These are phyloP conservation scores for Staurois parvus DNA, from an alignment of 2,797 vertebrate species.

Conservation along the genomic window DNA sequence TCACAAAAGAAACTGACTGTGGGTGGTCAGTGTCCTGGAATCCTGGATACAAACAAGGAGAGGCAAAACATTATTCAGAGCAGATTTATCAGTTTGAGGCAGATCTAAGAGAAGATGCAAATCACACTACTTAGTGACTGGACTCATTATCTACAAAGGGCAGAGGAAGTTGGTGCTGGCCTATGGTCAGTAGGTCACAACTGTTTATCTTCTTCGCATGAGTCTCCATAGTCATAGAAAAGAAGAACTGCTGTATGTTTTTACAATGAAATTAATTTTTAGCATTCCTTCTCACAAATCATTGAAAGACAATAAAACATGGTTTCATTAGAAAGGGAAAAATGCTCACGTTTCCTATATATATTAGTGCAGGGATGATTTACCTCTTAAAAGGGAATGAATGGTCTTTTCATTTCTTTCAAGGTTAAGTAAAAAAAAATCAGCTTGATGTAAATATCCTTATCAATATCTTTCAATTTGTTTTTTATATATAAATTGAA, in stretches of 20 bases:
- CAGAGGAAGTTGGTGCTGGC: slow-evolving; percentile 9
- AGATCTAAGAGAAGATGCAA: slow-evolving; percentile 27
- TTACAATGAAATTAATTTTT: slow-evolving; percentile 31
- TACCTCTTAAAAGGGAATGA: no score
- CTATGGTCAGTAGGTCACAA: slow-evolving; percentile 10
- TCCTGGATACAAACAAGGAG: slow-evolving; percentile 9
- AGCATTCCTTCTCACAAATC: background rate
- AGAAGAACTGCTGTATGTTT: background rate
- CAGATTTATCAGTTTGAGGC: slow-evolving; percentile 26
- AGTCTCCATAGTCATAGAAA: slow-evolving; percentile 14
- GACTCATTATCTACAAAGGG: slow-evolving; percentile 23
- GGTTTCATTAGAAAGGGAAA: background rate
- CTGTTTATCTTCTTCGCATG: slow-evolving; percentile 26
- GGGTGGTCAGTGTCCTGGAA: slow-evolving; percentile 44
- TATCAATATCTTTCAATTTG: no score
- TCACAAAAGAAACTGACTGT: background rate
- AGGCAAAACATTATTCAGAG: background rate
- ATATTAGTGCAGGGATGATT: background rate
- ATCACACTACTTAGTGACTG: slow-evolving; percentile 1
- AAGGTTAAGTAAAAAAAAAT: no score
- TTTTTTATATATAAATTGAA: no score
- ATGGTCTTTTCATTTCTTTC: no score
- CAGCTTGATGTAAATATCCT: no score
- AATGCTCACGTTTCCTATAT: background rate
- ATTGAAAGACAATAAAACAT: background rate